Base-by-base conservation (phyloP, 2,797 vertebrate species). In the Pangasius sanitwongsei region DNA sequence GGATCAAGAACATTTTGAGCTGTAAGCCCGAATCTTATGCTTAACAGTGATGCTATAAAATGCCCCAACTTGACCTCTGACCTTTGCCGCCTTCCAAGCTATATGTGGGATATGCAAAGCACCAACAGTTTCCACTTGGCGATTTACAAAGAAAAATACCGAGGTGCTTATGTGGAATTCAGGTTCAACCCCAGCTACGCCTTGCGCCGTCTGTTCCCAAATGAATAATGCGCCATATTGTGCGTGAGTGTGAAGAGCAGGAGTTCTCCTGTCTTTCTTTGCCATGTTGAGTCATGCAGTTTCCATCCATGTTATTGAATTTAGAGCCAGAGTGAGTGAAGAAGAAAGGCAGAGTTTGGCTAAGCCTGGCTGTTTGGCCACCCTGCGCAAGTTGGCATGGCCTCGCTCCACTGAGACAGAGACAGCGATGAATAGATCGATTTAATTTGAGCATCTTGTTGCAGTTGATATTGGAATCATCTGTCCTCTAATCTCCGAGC, bases 381-480 rank as follows among this genome's bases (percentile, higher is more conserved):
- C 48, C 37, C 65, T 59, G 37, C 20, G 23, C 53, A 16, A 20
- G 59, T 61, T 88, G 88, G 70, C 74, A 86, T 65, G 57, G 28
- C 82, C 82, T 77, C 44, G 63, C 13, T 85, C 70, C 55, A 78
- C 48, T 50, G 84, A 86, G 63, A 81, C 37, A n/a, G 31, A 1
- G n/a, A 48, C 69, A 53, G 75, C 31, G 37, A 80, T n/a, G 37
- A 67, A 81, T 85, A 86, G 63, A 72, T 25, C 59, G 87, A 89
- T 89, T 57, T 87, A 82, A 87, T 55, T 78, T 70, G 5, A 82
- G 48, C n/a, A 44, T 87, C 74, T 72, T 82, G 81, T 78, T 55
- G 59, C 74, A 48, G 69, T 65, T 69, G 25, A 82, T 75, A 85
- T 50, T 87, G 69, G 70, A 83, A 89, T 82, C 70, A 53, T 89